These are phyloP conservation scores for Drymonia ruficornis DNA, from an alignment of 2,888 invertebrate genomes.

Conservation along the genomic window DNA sequence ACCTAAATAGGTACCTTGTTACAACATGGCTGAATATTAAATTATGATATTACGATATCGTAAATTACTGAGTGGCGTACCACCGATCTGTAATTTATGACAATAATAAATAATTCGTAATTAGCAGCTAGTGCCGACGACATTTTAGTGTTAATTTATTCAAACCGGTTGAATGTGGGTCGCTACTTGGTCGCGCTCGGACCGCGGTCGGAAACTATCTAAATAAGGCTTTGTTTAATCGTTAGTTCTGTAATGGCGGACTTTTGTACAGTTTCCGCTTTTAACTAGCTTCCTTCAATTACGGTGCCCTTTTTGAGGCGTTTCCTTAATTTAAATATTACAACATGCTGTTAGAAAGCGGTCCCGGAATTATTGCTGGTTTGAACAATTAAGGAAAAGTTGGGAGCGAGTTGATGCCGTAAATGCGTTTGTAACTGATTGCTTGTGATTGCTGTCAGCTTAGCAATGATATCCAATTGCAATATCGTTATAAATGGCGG, in stretches of 20 bases:
- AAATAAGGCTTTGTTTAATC: slow-evolving; percentile 9
- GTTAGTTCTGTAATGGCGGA: slow-evolving; percentile 1
- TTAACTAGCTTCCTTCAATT: slow-evolving; percentile 8
- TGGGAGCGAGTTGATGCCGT: background rate
- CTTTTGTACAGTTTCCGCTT: slow-evolving; percentile 3
- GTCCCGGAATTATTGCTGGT: background rate
- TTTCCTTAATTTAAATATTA: slow-evolving; percentile 5
- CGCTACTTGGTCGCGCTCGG: too few relatives aligned
- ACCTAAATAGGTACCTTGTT: background rate
- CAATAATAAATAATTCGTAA: slow-evolving; percentile 34
- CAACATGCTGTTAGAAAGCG: background rate
- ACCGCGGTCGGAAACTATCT: background rate
- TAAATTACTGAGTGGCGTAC: slow-evolving; percentile 24
- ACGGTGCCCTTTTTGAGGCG: background rate
- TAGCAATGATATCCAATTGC: too few relatives aligned
- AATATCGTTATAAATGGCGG: too few relatives aligned
- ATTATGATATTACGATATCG: slow-evolving; percentile 19
- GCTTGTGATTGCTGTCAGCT: background rate
- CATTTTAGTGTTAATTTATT: slow-evolving; percentile 19
- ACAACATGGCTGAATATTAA: slow-evolving; percentile 1
- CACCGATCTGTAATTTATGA: slow-evolving; percentile 31
- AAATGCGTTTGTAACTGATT: background rate
- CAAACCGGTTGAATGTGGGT: slow-evolving; percentile 26
- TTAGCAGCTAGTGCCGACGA: slow-evolving; percentile 23
- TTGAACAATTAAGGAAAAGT: background rate